Conservation (phyloP, 2,888 invertebrate genomes). For the Eristalis tenax region DNA sequence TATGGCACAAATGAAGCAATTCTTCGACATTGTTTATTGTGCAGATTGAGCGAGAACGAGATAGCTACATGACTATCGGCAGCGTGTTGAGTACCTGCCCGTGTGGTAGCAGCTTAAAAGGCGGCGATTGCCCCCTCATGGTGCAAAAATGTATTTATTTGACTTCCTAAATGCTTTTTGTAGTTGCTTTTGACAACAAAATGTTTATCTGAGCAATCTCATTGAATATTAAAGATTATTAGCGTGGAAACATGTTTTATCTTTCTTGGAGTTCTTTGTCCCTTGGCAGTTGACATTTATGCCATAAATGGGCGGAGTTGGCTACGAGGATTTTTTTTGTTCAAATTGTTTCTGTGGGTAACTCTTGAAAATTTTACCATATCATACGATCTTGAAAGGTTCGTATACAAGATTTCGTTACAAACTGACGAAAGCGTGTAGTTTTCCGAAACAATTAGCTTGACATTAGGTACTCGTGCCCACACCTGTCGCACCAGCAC, state of each 20-base stretch:
- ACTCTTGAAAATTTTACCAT: background rate
- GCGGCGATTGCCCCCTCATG: slow-evolving; percentile 63
- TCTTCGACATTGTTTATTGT: slow-evolving; percentile 61
- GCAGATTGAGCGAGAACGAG: slow-evolving; percentile 34
- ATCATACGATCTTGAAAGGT: background rate
- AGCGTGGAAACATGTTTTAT: background rate
- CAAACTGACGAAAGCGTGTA: no score
- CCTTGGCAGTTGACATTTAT: slow-evolving; percentile 37
- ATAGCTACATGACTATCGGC: slow-evolving; percentile 11
- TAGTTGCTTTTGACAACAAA: background rate
- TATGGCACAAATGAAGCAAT: slow-evolving; percentile 29
- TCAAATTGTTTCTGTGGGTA: slow-evolving; percentile 3
- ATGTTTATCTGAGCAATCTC: background rate
- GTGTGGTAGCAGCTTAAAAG: slow-evolving; percentile 62
- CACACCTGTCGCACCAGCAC: no score
- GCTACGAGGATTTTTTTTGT: slow-evolving; percentile 8
- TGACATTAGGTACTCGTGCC: no score
- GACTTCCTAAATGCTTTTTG: background rate
- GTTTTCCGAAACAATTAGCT: no score
- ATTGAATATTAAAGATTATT: background rate
- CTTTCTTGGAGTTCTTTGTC: slow-evolving; percentile 45
- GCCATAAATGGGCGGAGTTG: slow-evolving; percentile 59
- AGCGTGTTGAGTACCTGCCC: slow-evolving; percentile 48
- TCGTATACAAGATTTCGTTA: background rate
- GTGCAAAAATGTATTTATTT: slow-evolving; percentile 47